Evolutionary conservation across 1,140 invertebrate genomes (phyloP).

Genomic region (Pseudomyrmex dendroicus): DNA sequence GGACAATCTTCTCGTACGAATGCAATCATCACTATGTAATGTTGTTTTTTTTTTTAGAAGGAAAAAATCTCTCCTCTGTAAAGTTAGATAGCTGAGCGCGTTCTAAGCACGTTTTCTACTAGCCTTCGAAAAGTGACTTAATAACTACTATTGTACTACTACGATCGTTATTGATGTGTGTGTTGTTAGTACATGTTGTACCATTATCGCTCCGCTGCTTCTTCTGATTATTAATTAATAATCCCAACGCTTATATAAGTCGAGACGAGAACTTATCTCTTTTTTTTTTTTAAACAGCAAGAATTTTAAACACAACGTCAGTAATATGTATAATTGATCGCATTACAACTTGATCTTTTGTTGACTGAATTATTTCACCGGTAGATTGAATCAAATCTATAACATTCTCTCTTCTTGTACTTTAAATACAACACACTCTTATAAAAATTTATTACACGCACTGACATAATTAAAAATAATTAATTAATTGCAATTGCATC

Average conservation of each 20-base stretch:
- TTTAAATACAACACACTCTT: too few species aligned
- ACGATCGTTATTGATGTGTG: conserved; percentile 9
- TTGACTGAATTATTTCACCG: background rate
- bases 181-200: conserved; percentile 10
- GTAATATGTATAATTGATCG: background rate
- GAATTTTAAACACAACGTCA: background rate
- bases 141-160: conserved; percentile 36
- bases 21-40: conserved; percentile 65
- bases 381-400: background rate
- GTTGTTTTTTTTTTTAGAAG: background rate
- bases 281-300: background rate
- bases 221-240: background rate
- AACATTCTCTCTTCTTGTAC: background rate
- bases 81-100: conserved; percentile 51
- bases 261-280: conserved; percentile 23
- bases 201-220: conserved; percentile 11
- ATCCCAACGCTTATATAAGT: background rate
- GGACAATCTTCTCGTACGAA: conserved; percentile 70
- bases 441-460: background rate
- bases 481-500: background rate
- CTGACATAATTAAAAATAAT: background rate
- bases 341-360: conserved; percentile 8
- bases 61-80: conserved; percentile 55
- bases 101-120: conserved; percentile 63
- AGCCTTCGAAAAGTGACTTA: conserved; percentile 48